phyloP scores from a whole-genome alignment of 2,888 invertebrate species.

The Meloe dianella region DNA sequence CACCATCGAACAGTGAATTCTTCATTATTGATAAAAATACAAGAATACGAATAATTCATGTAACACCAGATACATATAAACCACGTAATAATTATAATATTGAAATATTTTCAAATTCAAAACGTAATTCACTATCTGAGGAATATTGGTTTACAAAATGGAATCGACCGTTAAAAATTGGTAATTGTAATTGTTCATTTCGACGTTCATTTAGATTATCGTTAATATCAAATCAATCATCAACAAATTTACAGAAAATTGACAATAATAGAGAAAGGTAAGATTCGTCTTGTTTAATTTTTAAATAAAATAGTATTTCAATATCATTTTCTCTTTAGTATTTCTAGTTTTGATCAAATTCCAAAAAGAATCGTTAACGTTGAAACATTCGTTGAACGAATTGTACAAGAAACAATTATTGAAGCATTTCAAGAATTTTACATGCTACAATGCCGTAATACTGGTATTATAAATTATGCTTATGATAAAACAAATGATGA shows the following conservation, averaged over 20 bases:
- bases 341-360: constrained; percentile 43
- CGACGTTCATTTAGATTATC: constrained; percentile 55
- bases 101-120: constrained; percentile 40
- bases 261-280: constrained; percentile 35
- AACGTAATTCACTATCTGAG: constrained; percentile 55
- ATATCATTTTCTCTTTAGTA: too few relatives aligned
- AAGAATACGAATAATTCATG: constrained; percentile 53
- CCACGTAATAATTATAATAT: constrained; percentile 25
- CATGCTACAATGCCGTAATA: constrained; percentile 34
- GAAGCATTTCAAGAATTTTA: constrained; percentile 56
- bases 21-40: constrained; percentile 51
- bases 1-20: constrained; percentile 55
- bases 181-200: constrained; percentile 58
- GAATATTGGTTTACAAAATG: constrained; percentile 62
- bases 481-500: constrained; percentile 48
- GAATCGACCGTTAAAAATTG: constrained; percentile 57
- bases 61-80: constrained; percentile 44
- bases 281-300: constrained; percentile 12
- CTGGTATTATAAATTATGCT: constrained; percentile 49
- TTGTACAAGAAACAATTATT: constrained; percentile 54
- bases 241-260: constrained; percentile 11
- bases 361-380: constrained; percentile 51
- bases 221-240: constrained; percentile 42
- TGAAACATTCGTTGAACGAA: constrained; percentile 54
- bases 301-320: constrained; percentile 19